A percentile compares a stretch with the other conserved stretches of the same genome.
Conservation (phyloP, 2,888 invertebrate species). For the Oeneis ivallda region DNA sequence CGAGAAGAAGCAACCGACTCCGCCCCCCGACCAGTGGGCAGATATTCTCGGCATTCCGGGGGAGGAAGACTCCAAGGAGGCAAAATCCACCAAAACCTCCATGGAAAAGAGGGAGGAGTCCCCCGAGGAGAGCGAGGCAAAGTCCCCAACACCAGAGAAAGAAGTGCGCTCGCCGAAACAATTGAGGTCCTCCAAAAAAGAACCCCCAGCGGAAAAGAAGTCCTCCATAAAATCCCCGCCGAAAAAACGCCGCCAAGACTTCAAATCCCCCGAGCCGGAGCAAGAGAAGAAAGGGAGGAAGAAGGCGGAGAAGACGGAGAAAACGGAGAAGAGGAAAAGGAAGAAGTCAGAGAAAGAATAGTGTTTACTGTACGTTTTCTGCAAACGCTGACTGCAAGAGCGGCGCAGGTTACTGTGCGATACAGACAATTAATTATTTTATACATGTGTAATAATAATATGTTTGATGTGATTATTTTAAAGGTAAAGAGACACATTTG, state of each 20-base stretch:
- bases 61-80: constrained; percentile 48
- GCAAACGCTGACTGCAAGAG: constrained; percentile 49
- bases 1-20: constrained; percentile 70
- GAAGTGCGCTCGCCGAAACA: constrained; percentile 61
- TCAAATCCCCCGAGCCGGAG: constrained; percentile 55
- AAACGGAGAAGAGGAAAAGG: constrained; percentile 51
- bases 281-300: constrained; percentile 52
- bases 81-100: constrained; percentile 38
- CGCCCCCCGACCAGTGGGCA: constrained; percentile 76
- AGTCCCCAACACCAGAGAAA: constrained; percentile 52
- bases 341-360: constrained; percentile 75
- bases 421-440: constrained; percentile 36
- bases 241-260: constrained; percentile 61
- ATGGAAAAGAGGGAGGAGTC: constrained; percentile 43
- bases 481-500: background rate
- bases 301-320: constrained; percentile 49
- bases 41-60: constrained; percentile 75
- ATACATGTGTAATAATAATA: background rate
- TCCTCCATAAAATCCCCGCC: constrained; percentile 60
- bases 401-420: constrained; percentile 39
- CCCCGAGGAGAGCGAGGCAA: constrained; percentile 41
- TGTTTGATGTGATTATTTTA: background rate
- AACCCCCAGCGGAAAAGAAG: constrained; percentile 54
- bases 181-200: constrained; percentile 64
- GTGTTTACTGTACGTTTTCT: constrained; percentile 72